phyloP scores from a whole-genome alignment of 2,888 invertebrate species.

The Calameuta idolon region DNA sequence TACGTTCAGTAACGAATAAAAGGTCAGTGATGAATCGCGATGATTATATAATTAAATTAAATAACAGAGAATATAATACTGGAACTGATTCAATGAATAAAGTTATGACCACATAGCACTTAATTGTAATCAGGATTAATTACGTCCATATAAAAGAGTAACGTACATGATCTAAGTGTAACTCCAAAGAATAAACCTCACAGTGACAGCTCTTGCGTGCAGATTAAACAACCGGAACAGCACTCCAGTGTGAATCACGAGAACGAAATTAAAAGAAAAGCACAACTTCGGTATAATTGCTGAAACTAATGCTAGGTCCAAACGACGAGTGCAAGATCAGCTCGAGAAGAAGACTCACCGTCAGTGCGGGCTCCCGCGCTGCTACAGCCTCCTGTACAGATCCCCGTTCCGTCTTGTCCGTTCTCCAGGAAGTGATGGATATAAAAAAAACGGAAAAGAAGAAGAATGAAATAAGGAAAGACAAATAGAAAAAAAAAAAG shows the following conservation, averaged over 20 bases:
- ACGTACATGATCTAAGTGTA: neutral
- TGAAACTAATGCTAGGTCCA: neutral
- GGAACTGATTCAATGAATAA: neutral
- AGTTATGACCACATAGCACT: neutral
- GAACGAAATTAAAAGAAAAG: neutral
- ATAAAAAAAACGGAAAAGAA: constrained; percentile 10
- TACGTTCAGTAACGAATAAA: neutral
- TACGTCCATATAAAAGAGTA: neutral
- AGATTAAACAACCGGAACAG: neutral
- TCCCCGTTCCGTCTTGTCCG: constrained; percentile 8
- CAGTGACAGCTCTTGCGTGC: neutral
- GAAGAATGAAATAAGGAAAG: neutral
- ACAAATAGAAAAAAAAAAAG: constrained; percentile 2
- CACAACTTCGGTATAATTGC: neutral
- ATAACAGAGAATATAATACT: neutral
- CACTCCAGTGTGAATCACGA: neutral
- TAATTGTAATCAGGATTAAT: neutral
- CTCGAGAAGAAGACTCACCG: constrained; percentile 46
- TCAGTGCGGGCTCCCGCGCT: constrained; percentile 56
- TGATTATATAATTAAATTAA: neutral
- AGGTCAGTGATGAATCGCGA: neutral
- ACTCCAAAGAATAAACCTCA: neutral
- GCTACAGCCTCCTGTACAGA: neutral
- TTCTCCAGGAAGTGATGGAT: constrained; percentile 18
- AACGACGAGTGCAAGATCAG: neutral